Percentiles rank a stretch among this genome's conserved stretches.
These are phyloP conservation scores for Catotricha subobsoleta DNA, from an alignment of 2,888 invertebrate genomes.

Conservation along the genomic window DNA sequence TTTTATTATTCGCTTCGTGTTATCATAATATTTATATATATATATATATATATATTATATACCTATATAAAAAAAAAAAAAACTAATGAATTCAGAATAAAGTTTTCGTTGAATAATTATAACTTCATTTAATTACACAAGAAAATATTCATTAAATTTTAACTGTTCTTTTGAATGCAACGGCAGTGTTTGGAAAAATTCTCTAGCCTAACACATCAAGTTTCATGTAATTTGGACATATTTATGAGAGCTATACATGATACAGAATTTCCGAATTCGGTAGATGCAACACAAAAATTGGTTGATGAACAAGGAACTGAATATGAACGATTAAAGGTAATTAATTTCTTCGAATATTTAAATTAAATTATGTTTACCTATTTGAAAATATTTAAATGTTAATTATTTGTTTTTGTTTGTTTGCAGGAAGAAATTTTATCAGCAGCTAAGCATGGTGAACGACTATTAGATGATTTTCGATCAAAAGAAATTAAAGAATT, in stretches of 20 bases:
- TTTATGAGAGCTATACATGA: constrained; percentile 80
- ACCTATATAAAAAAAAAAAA: no score
- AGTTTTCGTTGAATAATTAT: no score
- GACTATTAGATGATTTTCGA: constrained; percentile 57
- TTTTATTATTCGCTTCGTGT: no score
- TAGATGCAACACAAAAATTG: constrained; percentile 71
- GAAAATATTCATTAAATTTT: constrained; percentile 1
- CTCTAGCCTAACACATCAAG: constrained; percentile 76
- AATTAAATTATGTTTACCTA: not conserved
- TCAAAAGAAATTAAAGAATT: constrained; percentile 39
- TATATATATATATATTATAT: no score
- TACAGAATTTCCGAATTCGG: constrained; percentile 87
- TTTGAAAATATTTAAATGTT: constrained; percentile 5
- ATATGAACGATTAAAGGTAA: constrained; percentile 32
- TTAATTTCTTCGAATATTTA: not conserved
- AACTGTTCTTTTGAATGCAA: constrained; percentile 19
- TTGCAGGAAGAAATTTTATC: constrained; percentile 62
- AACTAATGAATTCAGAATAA: no score
- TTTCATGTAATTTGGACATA: constrained; percentile 67
- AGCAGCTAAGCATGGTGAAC: constrained; percentile 78
- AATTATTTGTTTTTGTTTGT: constrained; percentile 12
- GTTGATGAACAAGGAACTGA: constrained; percentile 65
- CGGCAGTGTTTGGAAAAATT: constrained; percentile 93
- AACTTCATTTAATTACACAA: no score
- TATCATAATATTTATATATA: no score